Conservation (phyloP, 2,888 invertebrate genomes). For the Amorpha juglandis region DNA sequence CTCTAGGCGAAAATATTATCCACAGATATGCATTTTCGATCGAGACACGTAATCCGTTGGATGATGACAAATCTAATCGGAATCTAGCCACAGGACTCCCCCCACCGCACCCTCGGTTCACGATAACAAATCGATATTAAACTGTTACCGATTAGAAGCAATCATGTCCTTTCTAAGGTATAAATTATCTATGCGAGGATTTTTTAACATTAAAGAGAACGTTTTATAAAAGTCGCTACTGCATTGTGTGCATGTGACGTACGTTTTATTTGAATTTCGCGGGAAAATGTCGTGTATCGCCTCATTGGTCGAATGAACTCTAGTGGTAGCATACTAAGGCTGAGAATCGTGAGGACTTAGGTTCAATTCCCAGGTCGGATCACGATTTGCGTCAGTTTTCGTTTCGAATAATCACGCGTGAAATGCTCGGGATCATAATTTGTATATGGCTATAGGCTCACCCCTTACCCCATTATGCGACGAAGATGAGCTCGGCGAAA, state of each 20-base stretch:
- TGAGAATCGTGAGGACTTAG: no score
- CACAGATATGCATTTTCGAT: conserved; percentile 7
- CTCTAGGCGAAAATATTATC: neutral
- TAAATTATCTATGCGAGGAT: neutral
- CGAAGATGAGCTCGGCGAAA: no score
- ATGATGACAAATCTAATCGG: conserved; percentile 29
- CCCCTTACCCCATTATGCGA: no score
- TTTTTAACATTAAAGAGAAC: neutral
- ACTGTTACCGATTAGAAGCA: neutral
- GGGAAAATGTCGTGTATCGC: neutral
- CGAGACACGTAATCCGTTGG: conserved; percentile 7
- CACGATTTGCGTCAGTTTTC: no score
- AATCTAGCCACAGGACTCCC: conserved; percentile 24
- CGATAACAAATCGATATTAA: conserved; percentile 14
- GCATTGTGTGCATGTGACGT: no score
- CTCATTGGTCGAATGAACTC: no score
- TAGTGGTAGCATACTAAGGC: no score
- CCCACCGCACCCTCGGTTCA: neutral
- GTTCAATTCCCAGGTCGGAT: no score
- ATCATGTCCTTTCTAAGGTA: neutral
- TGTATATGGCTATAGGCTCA: no score
- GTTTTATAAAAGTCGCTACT: neutral
- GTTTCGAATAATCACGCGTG: no score
- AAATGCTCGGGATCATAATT: no score
- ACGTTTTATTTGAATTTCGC: conserved; percentile 10